Conservation (phyloP, 1,140 invertebrate genomes). For the Nasonia giraulti region DNA sequence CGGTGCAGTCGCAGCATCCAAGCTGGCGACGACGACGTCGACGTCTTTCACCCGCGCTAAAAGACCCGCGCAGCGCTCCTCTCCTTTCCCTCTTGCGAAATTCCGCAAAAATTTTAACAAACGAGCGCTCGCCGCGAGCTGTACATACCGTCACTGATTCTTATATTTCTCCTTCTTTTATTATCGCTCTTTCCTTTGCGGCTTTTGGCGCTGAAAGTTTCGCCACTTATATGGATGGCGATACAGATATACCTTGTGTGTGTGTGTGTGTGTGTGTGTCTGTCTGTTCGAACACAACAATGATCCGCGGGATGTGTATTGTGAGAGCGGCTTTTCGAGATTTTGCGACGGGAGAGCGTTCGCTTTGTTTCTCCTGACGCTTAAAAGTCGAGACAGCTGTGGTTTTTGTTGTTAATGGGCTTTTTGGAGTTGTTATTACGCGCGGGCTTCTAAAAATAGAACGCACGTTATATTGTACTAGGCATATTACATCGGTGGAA, state of each 20-base stretch:
- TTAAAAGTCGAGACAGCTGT: not conserved
- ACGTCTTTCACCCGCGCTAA: not conserved
- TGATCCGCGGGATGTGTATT: not conserved
- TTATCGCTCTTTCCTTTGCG: not conserved
- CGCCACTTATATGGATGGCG: no score
- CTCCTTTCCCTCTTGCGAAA: slow-evolving; percentile 61
- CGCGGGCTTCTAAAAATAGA: not conserved
- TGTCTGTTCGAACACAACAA: not conserved
- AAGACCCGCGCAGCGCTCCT: not conserved
- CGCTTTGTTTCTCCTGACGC: not conserved
- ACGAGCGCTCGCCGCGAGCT: not conserved
- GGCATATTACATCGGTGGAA: not conserved
- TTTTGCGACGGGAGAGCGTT: slow-evolving; percentile 30
- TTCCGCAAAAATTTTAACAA: slow-evolving; percentile 15
- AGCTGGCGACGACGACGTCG: not conserved
- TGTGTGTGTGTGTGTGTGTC: no score
- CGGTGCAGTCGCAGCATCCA: no score
- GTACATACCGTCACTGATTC: not conserved
- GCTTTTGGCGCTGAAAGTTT: no score
- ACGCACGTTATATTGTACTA: not conserved
- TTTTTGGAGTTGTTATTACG: not conserved
- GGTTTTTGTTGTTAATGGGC: not conserved
- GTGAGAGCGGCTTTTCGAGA: no score
- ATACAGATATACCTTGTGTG: no score
- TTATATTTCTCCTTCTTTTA: not conserved